Evolutionary conservation across 2,888 invertebrate genomes (phyloP).

Genomic region (Ethmia dodecea): DNA sequence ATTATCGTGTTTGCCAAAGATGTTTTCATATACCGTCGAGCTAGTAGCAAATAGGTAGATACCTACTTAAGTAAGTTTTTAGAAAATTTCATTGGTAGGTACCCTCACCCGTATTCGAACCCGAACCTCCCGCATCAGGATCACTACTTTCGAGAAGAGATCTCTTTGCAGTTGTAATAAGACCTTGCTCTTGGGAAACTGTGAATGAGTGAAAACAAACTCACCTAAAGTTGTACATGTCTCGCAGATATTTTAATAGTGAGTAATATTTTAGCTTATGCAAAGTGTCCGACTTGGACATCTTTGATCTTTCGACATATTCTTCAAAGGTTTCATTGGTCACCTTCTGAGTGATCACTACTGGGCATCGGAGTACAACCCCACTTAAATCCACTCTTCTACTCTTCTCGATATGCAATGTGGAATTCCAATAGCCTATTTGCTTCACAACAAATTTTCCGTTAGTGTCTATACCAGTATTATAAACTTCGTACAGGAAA

Average conservation of each 20-base stretch:
- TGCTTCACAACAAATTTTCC: slow-evolving; percentile 63
- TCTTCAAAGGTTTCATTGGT: slow-evolving; percentile 59
- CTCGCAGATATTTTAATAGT: slow-evolving; percentile 72
- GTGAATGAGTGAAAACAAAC: slow-evolving; percentile 18
- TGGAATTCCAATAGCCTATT: slow-evolving; percentile 65
- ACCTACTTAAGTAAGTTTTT: too few species aligned
- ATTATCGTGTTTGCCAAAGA: too few species aligned
- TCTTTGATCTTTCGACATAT: slow-evolving; percentile 68
- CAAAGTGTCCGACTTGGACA: slow-evolving; percentile 78
- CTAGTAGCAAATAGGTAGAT: too few species aligned
- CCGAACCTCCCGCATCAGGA: too few species aligned
- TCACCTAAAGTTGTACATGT: slow-evolving; percentile 83
- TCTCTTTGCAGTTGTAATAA: too few species aligned
- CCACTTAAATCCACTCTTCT: slow-evolving; percentile 73
- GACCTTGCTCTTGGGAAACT: neutral
- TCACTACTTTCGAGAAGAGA: too few species aligned
- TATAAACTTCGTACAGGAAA: slow-evolving; percentile 69
- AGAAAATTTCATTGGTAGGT: too few species aligned
- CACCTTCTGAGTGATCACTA: slow-evolving; percentile 60
- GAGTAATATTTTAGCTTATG: slow-evolving; percentile 80
- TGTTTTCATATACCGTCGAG: too few species aligned
- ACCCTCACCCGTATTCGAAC: too few species aligned
- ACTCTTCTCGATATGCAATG: slow-evolving; percentile 42
- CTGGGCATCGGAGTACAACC: slow-evolving; percentile 70
- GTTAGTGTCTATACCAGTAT: slow-evolving; percentile 72